phyloP scores from a whole-genome alignment of 2,113 vertebrate genomes.

The Fregata magnificens region DNA sequence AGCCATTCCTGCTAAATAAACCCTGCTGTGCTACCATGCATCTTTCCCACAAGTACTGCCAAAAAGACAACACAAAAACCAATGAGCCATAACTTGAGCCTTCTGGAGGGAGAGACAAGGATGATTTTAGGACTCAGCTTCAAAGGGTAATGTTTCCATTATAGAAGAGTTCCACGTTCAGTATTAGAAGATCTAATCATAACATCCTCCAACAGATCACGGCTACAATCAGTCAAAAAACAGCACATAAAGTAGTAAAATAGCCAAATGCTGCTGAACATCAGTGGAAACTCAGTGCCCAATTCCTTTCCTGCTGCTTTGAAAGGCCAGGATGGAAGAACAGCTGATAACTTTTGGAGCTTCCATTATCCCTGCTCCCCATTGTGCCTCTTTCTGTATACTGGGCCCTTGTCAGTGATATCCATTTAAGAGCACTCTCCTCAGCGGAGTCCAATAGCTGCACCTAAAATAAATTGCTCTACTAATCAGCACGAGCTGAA shows the following conservation, averaged over 20 bases:
- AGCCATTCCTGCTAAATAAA: slow-evolving; percentile 25
- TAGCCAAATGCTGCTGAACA: background rate
- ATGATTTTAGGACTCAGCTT: background rate
- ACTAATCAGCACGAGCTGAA: slow-evolving; percentile 57
- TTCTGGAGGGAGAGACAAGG: background rate
- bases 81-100: slow-evolving; percentile 5
- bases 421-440: slow-evolving; percentile 23
- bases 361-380: background rate
- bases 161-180: background rate
- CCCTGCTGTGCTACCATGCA: background rate
- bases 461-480: slow-evolving; percentile 63
- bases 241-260: background rate
- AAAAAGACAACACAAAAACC: slow-evolving; percentile 30
- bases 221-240: background rate
- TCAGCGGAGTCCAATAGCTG: slow-evolving; percentile 43
- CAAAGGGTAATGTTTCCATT: background rate
- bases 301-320: slow-evolving; percentile 13
- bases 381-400: background rate
- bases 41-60: background rate
- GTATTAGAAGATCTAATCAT: background rate
- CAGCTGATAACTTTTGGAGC: background rate
- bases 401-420: slow-evolving; percentile 2
- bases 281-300: background rate
- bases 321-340: background rate
- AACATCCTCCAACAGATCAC: background rate